phyloP scores from a whole-genome alignment of 2,113 vertebrate genomes.

The Myocastor coypus region DNA sequence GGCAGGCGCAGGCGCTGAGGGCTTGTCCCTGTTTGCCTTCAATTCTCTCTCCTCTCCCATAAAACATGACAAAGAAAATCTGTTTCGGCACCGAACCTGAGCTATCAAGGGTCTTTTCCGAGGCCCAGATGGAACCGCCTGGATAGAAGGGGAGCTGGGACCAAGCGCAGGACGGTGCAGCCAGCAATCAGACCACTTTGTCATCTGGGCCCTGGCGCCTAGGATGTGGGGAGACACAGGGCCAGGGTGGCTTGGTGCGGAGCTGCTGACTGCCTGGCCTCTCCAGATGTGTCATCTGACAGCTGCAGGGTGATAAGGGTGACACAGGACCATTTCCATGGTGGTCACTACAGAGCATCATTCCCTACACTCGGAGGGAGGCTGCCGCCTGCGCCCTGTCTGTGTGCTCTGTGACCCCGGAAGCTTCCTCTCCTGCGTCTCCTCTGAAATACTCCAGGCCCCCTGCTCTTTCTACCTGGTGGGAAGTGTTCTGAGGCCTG shows the following conservation, averaged over 20 bases:
- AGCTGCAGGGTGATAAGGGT: too few species aligned
- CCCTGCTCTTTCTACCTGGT: background rate
- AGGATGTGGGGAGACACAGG: too few species aligned
- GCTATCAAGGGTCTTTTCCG: background rate
- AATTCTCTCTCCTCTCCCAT: background rate
- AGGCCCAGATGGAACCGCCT: background rate
- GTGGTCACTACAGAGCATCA: background rate
- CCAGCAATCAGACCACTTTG: background rate
- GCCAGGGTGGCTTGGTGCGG: accelerated
- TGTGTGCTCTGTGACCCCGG: background rate
- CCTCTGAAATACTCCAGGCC: background rate
- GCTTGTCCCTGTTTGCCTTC: background rate
- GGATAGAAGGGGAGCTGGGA: background rate
- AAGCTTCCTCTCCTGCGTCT: background rate
- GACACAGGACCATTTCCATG: background rate
- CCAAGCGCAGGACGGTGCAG: background rate
- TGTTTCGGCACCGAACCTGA: background rate
- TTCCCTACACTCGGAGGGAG: background rate
- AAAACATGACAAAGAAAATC: constrained; percentile 2
- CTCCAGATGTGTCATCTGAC: background rate
- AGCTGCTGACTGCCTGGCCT: background rate
- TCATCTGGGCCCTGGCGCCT: too few species aligned
- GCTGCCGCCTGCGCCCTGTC: accelerated
- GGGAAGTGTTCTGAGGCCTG: background rate
- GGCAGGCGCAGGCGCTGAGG: accelerated